Evolutionary conservation across 1,140 invertebrate genomes (phyloP), one percentile per base, ranked within the genome.

Genomic region (Steinernema khuongi): DNA sequence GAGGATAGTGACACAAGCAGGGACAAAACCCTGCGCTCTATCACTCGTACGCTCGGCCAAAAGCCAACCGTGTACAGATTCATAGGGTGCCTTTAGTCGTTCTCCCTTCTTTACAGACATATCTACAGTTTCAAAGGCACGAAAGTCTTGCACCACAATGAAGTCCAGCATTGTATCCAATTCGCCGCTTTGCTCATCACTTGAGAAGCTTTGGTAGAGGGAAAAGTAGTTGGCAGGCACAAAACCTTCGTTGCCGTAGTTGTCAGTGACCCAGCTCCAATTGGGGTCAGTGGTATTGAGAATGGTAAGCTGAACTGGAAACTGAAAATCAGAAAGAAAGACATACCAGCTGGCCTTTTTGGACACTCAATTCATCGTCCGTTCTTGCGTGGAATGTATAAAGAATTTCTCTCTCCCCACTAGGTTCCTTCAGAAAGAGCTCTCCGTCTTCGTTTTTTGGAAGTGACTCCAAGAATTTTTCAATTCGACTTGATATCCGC

Each of bases 391-490:
- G 11, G 22, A 60, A 60, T 7, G 11, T 26, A 22, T 60, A 14
- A 7, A 17, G 50, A n/a, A 60, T 60, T 22, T 60, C 50, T 60
- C 50, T 7, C 22, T 60, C 50, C 7, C 50, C 50, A 60, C 50
- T 60, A 14, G 50, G 22, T 22, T 7, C 19, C 50, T 60, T 60
- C 50, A 14, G 14, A 22, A 60, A 60, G 4, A 26, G 7, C 50
- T 60, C 50, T 7, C 50, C 50, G 50, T 60, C 50, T 22, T 60
- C 50, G 50, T 60, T 41, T n/a, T 11, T 60, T 22, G 50, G 50
- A 22, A 60, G 50, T 22, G 50, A 60, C 22, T 60, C 50, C 7
- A 60, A 22, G 50, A 60, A 60, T 7, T 22, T 14, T 17, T 60
- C 7, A 22, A 60, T 60, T 14, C 26, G 14, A 14, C 14, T 22